These are phyloP conservation scores for Terrapene triunguis DNA, from an alignment of 2,113 vertebrate species.

Conservation along the genomic window DNA sequence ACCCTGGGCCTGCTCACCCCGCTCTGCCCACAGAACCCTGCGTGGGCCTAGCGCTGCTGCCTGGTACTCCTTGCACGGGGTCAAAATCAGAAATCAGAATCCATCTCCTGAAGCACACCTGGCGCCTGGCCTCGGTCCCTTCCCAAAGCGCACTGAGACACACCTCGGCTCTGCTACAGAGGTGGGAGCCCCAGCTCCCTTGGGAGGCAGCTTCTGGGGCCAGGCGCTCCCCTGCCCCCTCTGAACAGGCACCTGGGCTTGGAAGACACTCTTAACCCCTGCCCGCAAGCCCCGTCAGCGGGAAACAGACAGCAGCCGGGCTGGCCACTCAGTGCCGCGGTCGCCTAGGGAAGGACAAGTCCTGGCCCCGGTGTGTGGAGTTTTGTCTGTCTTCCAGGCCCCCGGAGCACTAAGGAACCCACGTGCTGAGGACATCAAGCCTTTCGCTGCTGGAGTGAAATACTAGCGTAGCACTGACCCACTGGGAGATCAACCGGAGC, in stretches of 20 bases:
- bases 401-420: background rate
- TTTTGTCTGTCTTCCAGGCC: background rate
- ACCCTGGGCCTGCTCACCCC: background rate
- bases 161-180: too few species aligned
- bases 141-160: background rate
- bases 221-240: background rate
- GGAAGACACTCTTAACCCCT: background rate
- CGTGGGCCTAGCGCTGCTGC: constrained; percentile 9
- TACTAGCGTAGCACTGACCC: background rate
- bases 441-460: background rate
- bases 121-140: background rate
- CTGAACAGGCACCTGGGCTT: background rate
- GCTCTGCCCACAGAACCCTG: background rate
- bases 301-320: background rate
- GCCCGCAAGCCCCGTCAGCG: background rate
- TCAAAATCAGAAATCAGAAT: too few species aligned
- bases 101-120: background rate
- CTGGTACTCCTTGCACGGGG: background rate
- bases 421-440: background rate
- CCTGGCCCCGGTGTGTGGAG: too few species aligned
- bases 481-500: background rate
- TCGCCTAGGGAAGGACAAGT: background rate
- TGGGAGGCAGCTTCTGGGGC: background rate
- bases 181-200: too few species aligned
- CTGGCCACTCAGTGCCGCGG: background rate